phyloP scores from a whole-genome alignment of 2,888 invertebrate species.

The Polietes domitor region DNA sequence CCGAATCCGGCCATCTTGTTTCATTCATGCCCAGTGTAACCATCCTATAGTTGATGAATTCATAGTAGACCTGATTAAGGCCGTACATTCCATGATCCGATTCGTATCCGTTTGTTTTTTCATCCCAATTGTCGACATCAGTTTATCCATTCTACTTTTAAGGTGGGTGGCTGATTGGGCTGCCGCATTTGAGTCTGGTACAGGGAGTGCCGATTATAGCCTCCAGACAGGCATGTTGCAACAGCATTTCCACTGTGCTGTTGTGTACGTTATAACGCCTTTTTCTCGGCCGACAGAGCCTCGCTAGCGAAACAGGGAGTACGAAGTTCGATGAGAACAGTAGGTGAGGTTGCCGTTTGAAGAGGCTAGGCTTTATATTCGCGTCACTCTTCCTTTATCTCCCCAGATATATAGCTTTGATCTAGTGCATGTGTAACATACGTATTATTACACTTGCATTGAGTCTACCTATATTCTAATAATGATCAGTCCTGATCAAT shows the following conservation, averaged over 20 bases:
- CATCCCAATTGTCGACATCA: constrained; percentile 3
- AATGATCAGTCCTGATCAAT: no score
- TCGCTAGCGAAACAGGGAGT: no score
- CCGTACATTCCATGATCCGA: constrained; percentile 2
- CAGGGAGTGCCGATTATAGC: no score
- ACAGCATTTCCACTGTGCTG: no score
- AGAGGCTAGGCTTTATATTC: neutral
- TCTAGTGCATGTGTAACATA: no score
- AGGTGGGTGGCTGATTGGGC: no score
- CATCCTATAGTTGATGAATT: neutral
- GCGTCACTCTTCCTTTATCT: neutral
- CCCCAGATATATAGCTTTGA: neutral
- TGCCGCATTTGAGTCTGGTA: no score
- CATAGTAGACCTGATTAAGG: neutral
- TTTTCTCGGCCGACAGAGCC: no score
- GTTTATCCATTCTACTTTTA: neutral
- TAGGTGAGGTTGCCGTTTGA: neutral
- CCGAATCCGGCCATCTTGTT: neutral
- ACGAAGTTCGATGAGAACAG: no score
- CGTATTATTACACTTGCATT: no score
- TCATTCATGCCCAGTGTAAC: neutral
- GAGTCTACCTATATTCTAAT: no score
- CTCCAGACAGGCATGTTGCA: neutral
- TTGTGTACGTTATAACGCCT: no score
- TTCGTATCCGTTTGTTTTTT: neutral